Evolutionary conservation across 1,140 invertebrate genomes (phyloP).

Genomic region (Cherax quadricarinatus): DNA sequence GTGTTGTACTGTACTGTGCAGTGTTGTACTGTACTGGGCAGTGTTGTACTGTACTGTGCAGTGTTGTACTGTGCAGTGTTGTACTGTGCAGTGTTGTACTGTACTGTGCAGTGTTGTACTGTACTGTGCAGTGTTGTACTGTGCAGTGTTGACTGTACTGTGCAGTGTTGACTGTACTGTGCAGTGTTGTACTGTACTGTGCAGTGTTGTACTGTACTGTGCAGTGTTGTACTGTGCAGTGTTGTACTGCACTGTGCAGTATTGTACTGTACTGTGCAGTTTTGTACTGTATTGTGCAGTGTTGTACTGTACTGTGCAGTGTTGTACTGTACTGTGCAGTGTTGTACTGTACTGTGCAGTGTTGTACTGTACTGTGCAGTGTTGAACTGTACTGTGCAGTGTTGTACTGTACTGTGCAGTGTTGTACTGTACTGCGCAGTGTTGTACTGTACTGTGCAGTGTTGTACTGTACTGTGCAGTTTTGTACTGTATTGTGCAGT

Average conservation of each 20-base stretch:
- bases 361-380: neutral
- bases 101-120: neutral
- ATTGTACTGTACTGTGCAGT: conserved; percentile 47
- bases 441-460: conserved; percentile 68
- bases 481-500: conserved; percentile 33
- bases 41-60: conserved; percentile 59
- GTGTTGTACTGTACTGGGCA: conserved; percentile 68
- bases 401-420: conserved; percentile 62
- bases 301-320: neutral
- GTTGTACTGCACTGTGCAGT: conserved; percentile 66
- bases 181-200: conserved; percentile 70
- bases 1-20: no score
- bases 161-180: neutral
- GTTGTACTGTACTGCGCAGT: conserved; percentile 65
- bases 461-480: conserved; percentile 53
- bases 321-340: neutral
- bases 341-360: neutral
- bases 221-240: conserved; percentile 62
- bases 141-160: neutral
- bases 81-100: neutral
- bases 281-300: conserved; percentile 53
- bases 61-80: no score
- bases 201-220: conserved; percentile 70
- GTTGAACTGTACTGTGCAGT: conserved; percentile 66
- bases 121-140: neutral